phyloP scores from a whole-genome alignment of 92 coral and sea anemone genomes.

The Phenganax stokvisi region DNA sequence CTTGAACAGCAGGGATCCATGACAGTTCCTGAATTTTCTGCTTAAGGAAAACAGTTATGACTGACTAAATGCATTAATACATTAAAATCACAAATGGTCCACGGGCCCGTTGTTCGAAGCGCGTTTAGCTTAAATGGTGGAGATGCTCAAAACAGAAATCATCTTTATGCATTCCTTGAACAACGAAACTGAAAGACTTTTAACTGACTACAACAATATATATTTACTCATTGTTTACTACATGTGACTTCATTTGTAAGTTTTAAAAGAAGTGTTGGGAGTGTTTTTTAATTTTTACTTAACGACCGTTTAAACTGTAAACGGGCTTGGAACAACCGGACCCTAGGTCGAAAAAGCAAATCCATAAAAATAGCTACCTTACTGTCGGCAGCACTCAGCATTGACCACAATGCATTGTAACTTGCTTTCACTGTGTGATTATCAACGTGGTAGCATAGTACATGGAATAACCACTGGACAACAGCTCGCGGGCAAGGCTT shows the following conservation, averaged over 20 bases:
- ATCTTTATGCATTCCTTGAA: too few relatives aligned
- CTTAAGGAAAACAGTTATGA: conserved; percentile 35
- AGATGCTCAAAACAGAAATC: too few relatives aligned
- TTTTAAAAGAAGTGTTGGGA: too few relatives aligned
- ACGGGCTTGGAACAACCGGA: too few relatives aligned
- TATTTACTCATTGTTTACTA: background rate
- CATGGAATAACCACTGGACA: conserved; percentile 79
- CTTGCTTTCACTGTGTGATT: conserved; percentile 55
- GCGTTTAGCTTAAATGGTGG: too few relatives aligned
- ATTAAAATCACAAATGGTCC: background rate
- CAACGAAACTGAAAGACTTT: too few relatives aligned
- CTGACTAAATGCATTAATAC: background rate
- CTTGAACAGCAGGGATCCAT: conserved; percentile 74
- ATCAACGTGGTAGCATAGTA: conserved; percentile 70
- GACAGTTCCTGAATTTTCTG: conserved; percentile 51
- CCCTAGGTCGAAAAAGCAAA: background rate
- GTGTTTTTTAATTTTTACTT: too few relatives aligned
- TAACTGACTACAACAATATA: background rate
- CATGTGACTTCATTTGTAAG: too few relatives aligned
- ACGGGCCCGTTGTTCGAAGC: too few relatives aligned
- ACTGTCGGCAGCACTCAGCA: conserved; percentile 53
- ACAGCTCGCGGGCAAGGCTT: conserved; percentile 69
- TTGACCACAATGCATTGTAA: conserved; percentile 72
- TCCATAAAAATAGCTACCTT: conserved; percentile 48
- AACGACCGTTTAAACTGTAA: too few relatives aligned